Base-by-base conservation (phyloP, 2,888 invertebrate species). In the Panzeria rudis region DNA sequence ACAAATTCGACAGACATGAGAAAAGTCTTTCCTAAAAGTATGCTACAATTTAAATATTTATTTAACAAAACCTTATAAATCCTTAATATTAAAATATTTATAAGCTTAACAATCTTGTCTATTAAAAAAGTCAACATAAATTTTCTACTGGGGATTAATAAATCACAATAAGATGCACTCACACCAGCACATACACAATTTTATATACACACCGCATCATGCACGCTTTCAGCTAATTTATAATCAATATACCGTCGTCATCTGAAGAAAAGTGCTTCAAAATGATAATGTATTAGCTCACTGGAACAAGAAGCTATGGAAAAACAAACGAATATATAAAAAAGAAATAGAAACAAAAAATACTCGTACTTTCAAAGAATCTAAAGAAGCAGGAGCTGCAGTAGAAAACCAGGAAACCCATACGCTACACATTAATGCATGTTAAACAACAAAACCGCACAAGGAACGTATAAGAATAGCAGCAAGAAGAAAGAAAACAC, bases 261-360 rank as follows among this genome's bases (percentile, higher is more conserved):
- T 81, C 35, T 71, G 59, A 69, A 81, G 41, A 44, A 47, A 64
- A 73, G 52, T 62, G 47, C 72, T 73, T 85, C 69, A 76, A 80
- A 80, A 80, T 84, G 64, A 71, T 84, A 80, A 84, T 76, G 64
- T 80, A 71, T 80, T 80, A 66, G 76, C 80, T 64, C 50, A 56
- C 9, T 61, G 64, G 17, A 11, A 71, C 25, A 64, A 44, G 41
- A 13, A 72, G 69, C 52, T 35, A 17, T 23, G 52, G 15, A 15
- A 68, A 50, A 29, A 69, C 29, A 68, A 47, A 66, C 56, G 13
- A 56, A 47, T 17, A 47, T 6, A 47, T 11, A 47, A 69, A 50
- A 29, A 68, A 15, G 8, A 52, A 32, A 7, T 2, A 6, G 38
- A 44, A 44, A 54, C 23, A 15, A 35, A 20, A 29, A 41, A 44